These are phyloP conservation scores for Illadopsis cleaveri DNA, from an alignment of 2,113 vertebrate species.

Conservation along the genomic window DNA sequence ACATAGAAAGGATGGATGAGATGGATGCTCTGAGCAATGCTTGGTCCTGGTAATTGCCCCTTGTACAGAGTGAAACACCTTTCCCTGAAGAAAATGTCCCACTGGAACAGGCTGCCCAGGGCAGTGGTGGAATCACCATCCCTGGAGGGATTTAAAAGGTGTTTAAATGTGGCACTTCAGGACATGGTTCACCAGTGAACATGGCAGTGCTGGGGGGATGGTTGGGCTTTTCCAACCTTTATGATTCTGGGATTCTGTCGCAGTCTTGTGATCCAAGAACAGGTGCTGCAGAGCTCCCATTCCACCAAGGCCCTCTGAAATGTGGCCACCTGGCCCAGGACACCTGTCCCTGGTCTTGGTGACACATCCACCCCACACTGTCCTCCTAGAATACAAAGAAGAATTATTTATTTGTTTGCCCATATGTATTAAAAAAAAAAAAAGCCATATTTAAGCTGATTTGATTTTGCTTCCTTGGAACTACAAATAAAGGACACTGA, in stretches of 20 bases:
- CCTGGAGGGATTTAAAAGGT: background rate
- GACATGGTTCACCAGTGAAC: background rate
- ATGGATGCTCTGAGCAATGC: fast-evolving
- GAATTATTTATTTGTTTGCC: background rate
- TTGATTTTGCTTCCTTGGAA: background rate
- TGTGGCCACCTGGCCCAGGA: background rate
- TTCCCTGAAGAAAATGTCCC: background rate
- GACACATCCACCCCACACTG: fast-evolving
- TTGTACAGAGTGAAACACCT: background rate
- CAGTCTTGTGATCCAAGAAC: background rate
- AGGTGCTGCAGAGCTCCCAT: background rate
- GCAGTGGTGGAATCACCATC: background rate
- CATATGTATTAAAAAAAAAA: background rate
- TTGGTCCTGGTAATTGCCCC: background rate
- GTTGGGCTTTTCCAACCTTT: background rate
- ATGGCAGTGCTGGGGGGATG: background rate
- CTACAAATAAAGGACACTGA: background rate
- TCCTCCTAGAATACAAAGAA: background rate
- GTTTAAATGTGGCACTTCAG: background rate
- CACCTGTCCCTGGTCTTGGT: background rate
- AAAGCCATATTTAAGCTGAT: background rate
- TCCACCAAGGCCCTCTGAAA: background rate
- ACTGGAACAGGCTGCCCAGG: background rate
- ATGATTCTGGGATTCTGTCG: background rate
- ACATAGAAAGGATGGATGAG: background rate